Evolutionary conservation across 1,140 invertebrate species (phyloP).

Genomic region (Nymphalis io): DNA sequence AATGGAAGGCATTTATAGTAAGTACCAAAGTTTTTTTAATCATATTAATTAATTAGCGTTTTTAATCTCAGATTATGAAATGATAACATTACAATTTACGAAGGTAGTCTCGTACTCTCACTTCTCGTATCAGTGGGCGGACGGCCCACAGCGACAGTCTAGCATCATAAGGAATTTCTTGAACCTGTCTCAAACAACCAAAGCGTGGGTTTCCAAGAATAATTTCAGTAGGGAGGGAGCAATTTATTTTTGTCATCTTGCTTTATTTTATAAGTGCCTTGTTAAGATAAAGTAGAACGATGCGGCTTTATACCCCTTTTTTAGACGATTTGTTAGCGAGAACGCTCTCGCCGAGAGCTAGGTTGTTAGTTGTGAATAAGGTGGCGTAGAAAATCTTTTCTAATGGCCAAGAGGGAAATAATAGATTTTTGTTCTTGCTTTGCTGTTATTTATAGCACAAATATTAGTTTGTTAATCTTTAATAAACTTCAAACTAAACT

Average conservation of each 20-base stretch:
- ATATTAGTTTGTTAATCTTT: too few species aligned
- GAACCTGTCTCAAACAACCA: slow-evolving; percentile 30
- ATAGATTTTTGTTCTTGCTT: background rate
- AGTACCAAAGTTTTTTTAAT: background rate
- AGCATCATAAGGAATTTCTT: slow-evolving; percentile 27
- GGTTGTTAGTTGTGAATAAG: slow-evolving; percentile 19
- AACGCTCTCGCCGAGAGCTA: slow-evolving; percentile 10
- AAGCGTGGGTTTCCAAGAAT: slow-evolving; percentile 32
- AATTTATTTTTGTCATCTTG: slow-evolving; percentile 38
- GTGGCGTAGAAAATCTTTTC: slow-evolving; percentile 6
- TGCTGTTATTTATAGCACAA: background rate
- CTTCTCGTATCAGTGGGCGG: slow-evolving; percentile 16
- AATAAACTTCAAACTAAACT: too few species aligned
- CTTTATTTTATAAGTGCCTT: slow-evolving; percentile 37
- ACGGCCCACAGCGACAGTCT: slow-evolving; percentile 23
- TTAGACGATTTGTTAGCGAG: slow-evolving; percentile 27
- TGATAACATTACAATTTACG: background rate
- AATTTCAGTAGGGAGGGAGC: slow-evolving; percentile 31
- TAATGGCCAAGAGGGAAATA: background rate
- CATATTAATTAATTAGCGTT: background rate
- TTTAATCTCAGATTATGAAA: background rate
- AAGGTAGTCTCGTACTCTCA: background rate
- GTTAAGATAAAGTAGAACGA: slow-evolving; percentile 31
- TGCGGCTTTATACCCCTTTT: slow-evolving; percentile 25
- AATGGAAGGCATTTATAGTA: too few species aligned